phyloP scores from a whole-genome alignment of 2,888 invertebrate species.

The Synergus laeviventris region DNA sequence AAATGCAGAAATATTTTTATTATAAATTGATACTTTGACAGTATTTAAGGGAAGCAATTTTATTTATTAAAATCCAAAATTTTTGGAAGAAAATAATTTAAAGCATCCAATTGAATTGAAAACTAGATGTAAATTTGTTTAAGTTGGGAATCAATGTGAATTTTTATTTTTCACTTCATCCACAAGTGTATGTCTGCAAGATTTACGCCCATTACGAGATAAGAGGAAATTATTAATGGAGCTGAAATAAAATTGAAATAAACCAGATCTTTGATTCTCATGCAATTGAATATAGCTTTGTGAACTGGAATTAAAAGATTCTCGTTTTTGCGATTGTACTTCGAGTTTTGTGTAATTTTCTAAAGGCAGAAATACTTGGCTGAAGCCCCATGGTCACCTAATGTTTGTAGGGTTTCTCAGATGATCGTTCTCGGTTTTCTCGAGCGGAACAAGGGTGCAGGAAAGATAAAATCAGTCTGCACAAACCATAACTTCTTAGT shows the following conservation, averaged over 20 bases:
- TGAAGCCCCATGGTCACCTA: conserved; percentile 65
- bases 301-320: conserved; percentile 2
- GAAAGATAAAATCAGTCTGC: conserved; percentile 33
- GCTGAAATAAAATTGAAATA: conserved; percentile 23
- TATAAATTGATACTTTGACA: too few relatives aligned
- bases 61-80: too few relatives aligned
- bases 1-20: neutral
- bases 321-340: conserved; percentile 5
- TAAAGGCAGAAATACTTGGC: conserved; percentile 60
- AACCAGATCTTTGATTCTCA: conserved; percentile 3
- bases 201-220: conserved; percentile 45
- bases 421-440: conserved; percentile 42
- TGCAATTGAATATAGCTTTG: neutral
- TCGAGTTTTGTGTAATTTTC: conserved; percentile 16
- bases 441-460: conserved; percentile 31
- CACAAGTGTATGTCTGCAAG: neutral
- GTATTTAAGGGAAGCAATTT: too few relatives aligned
- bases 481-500: conserved; percentile 15
- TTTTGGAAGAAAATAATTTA: neutral
- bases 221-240: conserved; percentile 32
- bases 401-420: conserved; percentile 63
- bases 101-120: neutral
- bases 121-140: neutral
- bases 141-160: neutral
- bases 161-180: neutral